Evolutionary conservation across 2,888 invertebrate genomes (phyloP).

Genomic region (Macrosoma leucophasiata): DNA sequence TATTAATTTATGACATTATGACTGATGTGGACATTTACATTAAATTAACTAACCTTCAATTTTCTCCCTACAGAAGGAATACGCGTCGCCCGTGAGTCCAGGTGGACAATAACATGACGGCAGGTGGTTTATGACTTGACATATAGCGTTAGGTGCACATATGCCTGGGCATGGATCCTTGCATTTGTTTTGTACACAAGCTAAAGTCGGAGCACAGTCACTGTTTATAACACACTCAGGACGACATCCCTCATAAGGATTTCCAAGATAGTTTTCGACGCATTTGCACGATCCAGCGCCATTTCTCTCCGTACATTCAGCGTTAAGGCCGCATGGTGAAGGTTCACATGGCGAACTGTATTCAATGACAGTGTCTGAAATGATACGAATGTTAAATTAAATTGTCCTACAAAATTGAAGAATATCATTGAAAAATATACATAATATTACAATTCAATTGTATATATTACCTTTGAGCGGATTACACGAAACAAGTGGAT

Average conservation of each 20-base stretch:
- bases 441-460: not conserved
- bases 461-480: slow-evolving; percentile 49
- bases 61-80: slow-evolving; percentile 74
- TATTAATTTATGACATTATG: too few species aligned
- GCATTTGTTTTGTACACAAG: slow-evolving; percentile 85
- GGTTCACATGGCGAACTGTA: slow-evolving; percentile 78
- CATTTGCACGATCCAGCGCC: slow-evolving; percentile 83
- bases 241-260: slow-evolving; percentile 79
- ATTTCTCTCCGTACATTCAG: slow-evolving; percentile 78
- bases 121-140: slow-evolving; percentile 84
- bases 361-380: slow-evolving; percentile 54
- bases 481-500: slow-evolving; percentile 75
- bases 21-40: too few species aligned
- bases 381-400: slow-evolving; percentile 6
- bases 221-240: slow-evolving; percentile 88
- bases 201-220: slow-evolving; percentile 83
- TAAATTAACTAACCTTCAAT: slow-evolving; percentile 55
- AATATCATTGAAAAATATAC: not conserved
- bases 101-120: slow-evolving; percentile 82
- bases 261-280: slow-evolving; percentile 71
- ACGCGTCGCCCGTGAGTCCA: slow-evolving; percentile 83
- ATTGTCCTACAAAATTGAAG: slow-evolving; percentile 2
- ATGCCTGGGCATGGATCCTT: slow-evolving; percentile 86
- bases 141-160: slow-evolving; percentile 83
- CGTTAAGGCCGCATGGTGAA: slow-evolving; percentile 81